These are phyloP conservation scores for Telmatochromis brichardi DNA, from an alignment of 2,113 vertebrate genomes.

Conservation along the genomic window DNA sequence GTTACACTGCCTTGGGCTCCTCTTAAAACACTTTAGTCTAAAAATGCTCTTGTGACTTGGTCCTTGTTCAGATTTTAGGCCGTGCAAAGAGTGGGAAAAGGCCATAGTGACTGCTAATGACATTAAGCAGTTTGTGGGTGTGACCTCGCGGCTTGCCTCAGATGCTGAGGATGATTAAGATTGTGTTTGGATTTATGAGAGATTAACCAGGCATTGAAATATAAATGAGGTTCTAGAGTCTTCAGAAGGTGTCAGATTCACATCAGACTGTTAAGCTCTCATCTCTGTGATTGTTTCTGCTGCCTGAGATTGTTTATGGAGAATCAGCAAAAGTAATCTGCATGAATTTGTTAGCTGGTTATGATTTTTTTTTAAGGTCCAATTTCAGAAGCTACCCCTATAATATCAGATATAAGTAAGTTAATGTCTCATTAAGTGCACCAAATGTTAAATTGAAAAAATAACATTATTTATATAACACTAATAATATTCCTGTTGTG, in stretches of 20 bases:
- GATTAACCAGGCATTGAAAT: constrained; percentile 1
- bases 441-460: not conserved
- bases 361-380: not conserved
- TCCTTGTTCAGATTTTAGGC: not conserved
- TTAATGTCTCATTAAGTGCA: not conserved
- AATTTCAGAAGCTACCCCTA: not conserved
- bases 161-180: not conserved
- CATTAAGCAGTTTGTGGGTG: not conserved
- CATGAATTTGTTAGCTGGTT: not conserved
- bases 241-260: not conserved
- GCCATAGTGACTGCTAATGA: not conserved
- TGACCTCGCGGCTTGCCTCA: not conserved
- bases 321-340: not conserved
- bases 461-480: not conserved
- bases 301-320: not conserved
- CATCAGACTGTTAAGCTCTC: not conserved
- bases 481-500: not conserved
- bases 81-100: not conserved
- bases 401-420: not conserved
- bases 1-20: not conserved
- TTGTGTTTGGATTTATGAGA: not conserved
- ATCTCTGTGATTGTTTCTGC: not conserved
- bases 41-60: not conserved
- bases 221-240: not conserved
- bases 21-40: not conserved